These are phyloP conservation scores for Leiothrix lutea DNA, from an alignment of 2,113 vertebrate species.

Conservation along the genomic window DNA sequence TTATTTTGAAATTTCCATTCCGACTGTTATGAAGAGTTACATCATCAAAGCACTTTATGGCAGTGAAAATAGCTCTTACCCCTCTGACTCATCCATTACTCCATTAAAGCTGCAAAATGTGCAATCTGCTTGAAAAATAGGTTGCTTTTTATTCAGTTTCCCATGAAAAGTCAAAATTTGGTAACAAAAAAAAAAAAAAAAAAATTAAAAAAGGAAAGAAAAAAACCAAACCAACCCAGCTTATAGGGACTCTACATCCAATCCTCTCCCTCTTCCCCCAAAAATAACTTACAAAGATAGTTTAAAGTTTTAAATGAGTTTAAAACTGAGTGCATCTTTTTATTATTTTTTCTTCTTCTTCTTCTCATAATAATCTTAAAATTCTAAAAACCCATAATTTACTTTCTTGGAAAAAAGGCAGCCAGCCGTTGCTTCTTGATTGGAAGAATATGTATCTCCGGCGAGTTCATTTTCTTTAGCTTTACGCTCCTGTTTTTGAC, in stretches of 20 bases:
- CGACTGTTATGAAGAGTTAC: constrained; percentile 79
- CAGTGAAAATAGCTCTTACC: constrained; percentile 84
- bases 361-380: constrained; percentile 75
- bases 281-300: constrained; percentile 84
- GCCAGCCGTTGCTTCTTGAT: constrained; percentile 98
- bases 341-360: constrained; percentile 12
- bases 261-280: constrained; percentile 56
- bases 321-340: constrained; percentile 79
- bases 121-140: constrained; percentile 85
- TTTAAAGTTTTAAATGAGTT: constrained; percentile 79
- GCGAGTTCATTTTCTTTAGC: constrained; percentile 98
- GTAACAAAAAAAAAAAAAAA: constrained; percentile 53
- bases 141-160: constrained; percentile 80
- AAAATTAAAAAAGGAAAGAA: neutral
- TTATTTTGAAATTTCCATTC: constrained; percentile 84
- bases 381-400: constrained; percentile 79
- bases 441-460: constrained; percentile 97
- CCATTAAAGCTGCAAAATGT: constrained; percentile 88
- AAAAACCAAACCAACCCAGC: constrained; percentile 13
- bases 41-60: constrained; percentile 84
- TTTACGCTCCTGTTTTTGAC: constrained; percentile 93
- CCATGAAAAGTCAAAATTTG: constrained; percentile 78
- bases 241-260: constrained; percentile 69
- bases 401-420: constrained; percentile 96
- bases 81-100: constrained; percentile 77